Percentiles rank a stretch among this genome's conserved stretches.
These are phyloP conservation scores for Thecocarcelia acutangulata DNA, from an alignment of 2,888 invertebrate genomes.

Conservation along the genomic window DNA sequence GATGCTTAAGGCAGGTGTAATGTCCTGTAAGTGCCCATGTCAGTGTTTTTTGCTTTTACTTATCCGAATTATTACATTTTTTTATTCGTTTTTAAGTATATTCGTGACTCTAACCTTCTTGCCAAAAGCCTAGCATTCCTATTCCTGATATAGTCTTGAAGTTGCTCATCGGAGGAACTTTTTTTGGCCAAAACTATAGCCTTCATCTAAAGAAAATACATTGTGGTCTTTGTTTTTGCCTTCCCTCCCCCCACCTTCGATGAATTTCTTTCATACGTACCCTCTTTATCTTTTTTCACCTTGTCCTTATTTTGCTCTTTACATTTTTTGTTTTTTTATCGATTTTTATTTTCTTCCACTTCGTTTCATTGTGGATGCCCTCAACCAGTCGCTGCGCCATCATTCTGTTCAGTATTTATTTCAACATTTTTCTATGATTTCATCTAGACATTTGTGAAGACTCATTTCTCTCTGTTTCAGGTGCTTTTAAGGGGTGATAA, in stretches of 20 bases:
- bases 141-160: too few relatives aligned
- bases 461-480: conserved; percentile 20
- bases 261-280: neutral
- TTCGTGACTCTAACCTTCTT: too few relatives aligned
- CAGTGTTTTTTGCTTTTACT: too few relatives aligned
- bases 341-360: conserved; percentile 40
- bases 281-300: conserved; percentile 41
- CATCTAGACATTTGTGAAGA: conserved; percentile 54
- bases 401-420: conserved; percentile 28
- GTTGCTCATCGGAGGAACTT: too few relatives aligned
- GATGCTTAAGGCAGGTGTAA: too few relatives aligned
- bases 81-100: too few relatives aligned
- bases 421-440: conserved; percentile 57
- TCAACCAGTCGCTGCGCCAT: conserved; percentile 51
- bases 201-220: too few relatives aligned
- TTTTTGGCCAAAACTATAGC: too few relatives aligned
- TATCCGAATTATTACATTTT: too few relatives aligned
- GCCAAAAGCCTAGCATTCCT: too few relatives aligned
- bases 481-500: neutral
- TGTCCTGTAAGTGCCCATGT: too few relatives aligned
- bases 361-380: conserved; percentile 50
- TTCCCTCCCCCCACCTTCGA: too few relatives aligned
- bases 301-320: conserved; percentile 21
- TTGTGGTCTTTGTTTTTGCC: neutral
- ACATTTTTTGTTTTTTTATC: conserved; percentile 35